These are phyloP conservation scores for Conomelus anceps DNA, from an alignment of 2,888 invertebrate genomes.

Conservation along the genomic window DNA sequence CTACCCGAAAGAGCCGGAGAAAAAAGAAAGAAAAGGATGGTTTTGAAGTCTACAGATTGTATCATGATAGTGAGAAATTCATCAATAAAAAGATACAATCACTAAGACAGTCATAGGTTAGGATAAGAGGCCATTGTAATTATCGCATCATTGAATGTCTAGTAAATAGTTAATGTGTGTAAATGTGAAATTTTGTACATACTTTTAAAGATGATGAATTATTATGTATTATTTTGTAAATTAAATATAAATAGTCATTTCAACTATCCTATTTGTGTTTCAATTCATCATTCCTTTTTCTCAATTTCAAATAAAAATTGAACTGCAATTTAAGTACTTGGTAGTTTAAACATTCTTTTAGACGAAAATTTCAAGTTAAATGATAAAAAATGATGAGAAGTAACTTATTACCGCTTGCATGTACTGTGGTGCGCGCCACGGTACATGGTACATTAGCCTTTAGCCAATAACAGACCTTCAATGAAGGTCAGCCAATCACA, in stretches of 20 bases:
- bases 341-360: no score
- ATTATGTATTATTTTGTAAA: neutral
- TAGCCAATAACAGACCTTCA: no score
- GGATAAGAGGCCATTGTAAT: neutral
- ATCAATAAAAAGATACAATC: neutral
- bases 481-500: no score
- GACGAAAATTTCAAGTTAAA: no score
- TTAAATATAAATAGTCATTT: neutral
- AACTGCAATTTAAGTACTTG: no score
- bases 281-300: neutral
- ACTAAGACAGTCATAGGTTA: neutral
- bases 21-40: conserved; percentile 9
- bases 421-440: no score
- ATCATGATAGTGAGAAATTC: neutral
- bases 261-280: neutral
- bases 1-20: conserved; percentile 18
- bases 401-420: no score
- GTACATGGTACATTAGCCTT: no score
- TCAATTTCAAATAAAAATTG: no score
- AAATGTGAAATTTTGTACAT: neutral
- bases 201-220: neutral
- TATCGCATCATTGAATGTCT: neutral
- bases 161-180: neutral
- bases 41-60: neutral
- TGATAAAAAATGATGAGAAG: no score